A percentile compares a stretch with the other conserved stretches of the same genome.
phyloP scores from a whole-genome alignment of 1,140 invertebrate genomes.

The Drosophila navojoa region DNA sequence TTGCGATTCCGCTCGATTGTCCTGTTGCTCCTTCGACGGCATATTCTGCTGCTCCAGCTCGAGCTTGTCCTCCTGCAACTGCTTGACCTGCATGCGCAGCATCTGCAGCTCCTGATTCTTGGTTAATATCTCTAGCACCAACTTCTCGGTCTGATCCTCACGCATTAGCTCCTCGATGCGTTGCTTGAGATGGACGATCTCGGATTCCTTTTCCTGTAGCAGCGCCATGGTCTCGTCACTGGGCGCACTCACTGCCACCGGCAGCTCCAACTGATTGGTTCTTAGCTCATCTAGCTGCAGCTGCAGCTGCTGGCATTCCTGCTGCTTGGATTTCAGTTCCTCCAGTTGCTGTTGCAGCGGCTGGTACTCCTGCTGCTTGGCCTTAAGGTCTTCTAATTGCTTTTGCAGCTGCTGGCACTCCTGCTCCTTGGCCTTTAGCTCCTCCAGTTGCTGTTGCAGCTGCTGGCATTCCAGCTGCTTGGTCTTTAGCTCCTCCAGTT shows the following conservation, averaged over 20 bases:
- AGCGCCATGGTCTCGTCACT: slow-evolving; percentile 58
- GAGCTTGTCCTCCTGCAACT: slow-evolving; percentile 59
- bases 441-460: slow-evolving; percentile 52
- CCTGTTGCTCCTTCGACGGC: not conserved
- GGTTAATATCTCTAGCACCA: slow-evolving; percentile 80
- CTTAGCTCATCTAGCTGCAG: slow-evolving; percentile 9
- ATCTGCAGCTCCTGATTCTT: slow-evolving; percentile 79
- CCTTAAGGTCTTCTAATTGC: slow-evolving; percentile 77
- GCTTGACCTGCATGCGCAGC: slow-evolving; percentile 68
- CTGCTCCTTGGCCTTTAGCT: slow-evolving; percentile 85
- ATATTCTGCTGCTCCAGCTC: not conserved
- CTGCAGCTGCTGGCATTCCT: slow-evolving; percentile 4
- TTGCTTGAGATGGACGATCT: slow-evolving; percentile 84
- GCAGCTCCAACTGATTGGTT: slow-evolving; percentile 11
- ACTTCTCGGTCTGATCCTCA: slow-evolving; percentile 80
- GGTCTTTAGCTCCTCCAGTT: too few relatives aligned
- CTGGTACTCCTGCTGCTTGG: slow-evolving; percentile 83
- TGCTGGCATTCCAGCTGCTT: not conserved
- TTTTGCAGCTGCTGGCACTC: slow-evolving; percentile 3
- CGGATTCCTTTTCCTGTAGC: slow-evolving; percentile 77
- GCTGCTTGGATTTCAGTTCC: slow-evolving; percentile 28
- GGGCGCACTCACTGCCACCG: slow-evolving; percentile 4
- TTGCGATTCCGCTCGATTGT: not conserved
- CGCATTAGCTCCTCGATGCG: slow-evolving; percentile 83
- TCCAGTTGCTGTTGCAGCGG: slow-evolving; percentile 51